Evolutionary conservation across 2,113 vertebrate species (phyloP), one percentile per base, ranked within the genome.

Genomic region (Glareola pratincola): DNA sequence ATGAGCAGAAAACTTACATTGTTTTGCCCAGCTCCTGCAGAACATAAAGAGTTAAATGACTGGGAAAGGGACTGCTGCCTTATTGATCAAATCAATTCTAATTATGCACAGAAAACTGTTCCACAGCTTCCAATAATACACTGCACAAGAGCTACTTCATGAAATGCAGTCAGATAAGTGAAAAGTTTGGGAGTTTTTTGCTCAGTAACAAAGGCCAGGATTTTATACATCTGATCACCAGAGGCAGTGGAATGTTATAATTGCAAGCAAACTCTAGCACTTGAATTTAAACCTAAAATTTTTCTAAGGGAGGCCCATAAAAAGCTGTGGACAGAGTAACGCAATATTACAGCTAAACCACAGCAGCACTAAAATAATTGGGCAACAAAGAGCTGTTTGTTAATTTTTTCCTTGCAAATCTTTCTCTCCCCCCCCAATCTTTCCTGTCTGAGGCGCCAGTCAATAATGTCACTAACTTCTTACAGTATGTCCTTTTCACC

Each of bases 291-390:
- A 87, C 69, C 37, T 50, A 22, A 53, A 30, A 1, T 36, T 94
- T 85, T 78, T 72, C 57, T 87, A 36, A 13, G 60, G 81, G 59
- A 79, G 32, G 54, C 8, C 34, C 50, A 73, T 56, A 80, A 86
- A 86, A 91, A 95, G 54, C 47, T 94, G 80, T 50, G n/a, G 54
- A 93, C 67, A 88, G 22, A 93, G 17, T 56, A 88, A 93, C 36
- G 72, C 34, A 94, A 11, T 59, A 71, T 53, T 88, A 62, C 36
- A 86, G 37, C 88, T 88, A 90, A 88, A 88, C 41, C 62, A 89
- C 43, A 88, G 47, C 79, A 72, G 47, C 66, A 78, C 60, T 67
- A 59, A 90, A 92, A 82, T 60, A 81, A 85, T 32, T 79, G 63
- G 86, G 43, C 57, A 95, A 94, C 48, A 64, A 90, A 88, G 22